These are phyloP conservation scores for Galleria mellonella DNA, from an alignment of 1,140 invertebrate genomes.

Conservation along the genomic window DNA sequence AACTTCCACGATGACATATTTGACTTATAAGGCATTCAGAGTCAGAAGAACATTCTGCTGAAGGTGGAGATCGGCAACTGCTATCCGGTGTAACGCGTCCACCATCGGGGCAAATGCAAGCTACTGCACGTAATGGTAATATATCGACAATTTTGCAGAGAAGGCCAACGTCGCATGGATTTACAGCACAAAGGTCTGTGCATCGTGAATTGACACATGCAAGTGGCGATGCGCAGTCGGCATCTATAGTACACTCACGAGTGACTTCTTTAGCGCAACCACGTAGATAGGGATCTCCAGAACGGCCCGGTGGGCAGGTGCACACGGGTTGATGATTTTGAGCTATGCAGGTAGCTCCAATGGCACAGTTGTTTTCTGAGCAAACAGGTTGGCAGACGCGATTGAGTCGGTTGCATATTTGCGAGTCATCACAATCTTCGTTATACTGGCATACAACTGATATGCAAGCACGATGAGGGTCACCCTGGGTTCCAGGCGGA, in stretches of 20 bases:
- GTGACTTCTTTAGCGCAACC: constrained; percentile 74
- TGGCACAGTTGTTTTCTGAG: constrained; percentile 83
- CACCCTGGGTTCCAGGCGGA: constrained; percentile 88
- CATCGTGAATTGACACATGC: constrained; percentile 87
- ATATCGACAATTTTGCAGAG: constrained; percentile 87
- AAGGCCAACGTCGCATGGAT: constrained; percentile 83
- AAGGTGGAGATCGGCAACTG: constrained; percentile 68
- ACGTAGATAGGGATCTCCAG: constrained; percentile 86
- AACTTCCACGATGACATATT: constrained; percentile 84
- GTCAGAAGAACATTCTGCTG: constrained; percentile 80
- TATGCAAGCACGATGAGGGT: constrained; percentile 87
- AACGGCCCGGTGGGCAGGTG: constrained; percentile 81
- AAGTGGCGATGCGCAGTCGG: constrained; percentile 82
- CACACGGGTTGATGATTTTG: constrained; percentile 86
- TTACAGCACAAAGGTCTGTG: constrained; percentile 82
- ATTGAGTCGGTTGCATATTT: constrained; percentile 89
- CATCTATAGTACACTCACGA: constrained; percentile 82
- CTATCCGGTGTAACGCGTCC: constrained; percentile 75
- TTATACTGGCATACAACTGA: constrained; percentile 90
- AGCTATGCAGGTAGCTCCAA: constrained; percentile 83
- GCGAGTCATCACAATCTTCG: constrained; percentile 90
- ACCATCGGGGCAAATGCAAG: constrained; percentile 85
- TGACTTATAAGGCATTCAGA: constrained; percentile 83
- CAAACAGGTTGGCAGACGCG: constrained; percentile 89
- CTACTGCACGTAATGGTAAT: constrained; percentile 84